Conservation (phyloP, 2,113 vertebrate species). For the Hystrix brachyura region DNA sequence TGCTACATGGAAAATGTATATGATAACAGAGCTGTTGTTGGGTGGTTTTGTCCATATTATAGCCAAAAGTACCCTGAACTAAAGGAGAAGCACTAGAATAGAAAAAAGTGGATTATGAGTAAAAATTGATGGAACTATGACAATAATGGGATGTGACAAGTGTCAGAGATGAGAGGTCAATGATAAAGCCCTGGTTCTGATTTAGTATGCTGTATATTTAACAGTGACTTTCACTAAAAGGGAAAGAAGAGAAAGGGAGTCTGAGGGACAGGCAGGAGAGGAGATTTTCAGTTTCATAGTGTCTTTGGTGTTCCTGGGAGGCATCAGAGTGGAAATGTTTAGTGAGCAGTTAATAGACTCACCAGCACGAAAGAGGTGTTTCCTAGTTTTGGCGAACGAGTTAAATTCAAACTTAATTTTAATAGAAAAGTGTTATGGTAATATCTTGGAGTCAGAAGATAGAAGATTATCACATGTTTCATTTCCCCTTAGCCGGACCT, state of each 20-base stretch:
- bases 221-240: neutral
- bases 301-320: neutral
- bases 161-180: neutral
- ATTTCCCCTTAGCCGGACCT: neutral
- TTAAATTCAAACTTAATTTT: slow-evolving; percentile 16
- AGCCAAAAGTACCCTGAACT: neutral
- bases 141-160: neutral
- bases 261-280: neutral
- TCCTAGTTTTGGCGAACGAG: neutral
- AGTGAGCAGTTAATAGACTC: neutral
- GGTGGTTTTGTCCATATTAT: neutral
- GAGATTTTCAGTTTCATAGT: neutral
- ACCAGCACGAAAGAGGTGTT: neutral
- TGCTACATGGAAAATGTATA: neutral
- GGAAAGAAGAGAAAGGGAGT: neutral
- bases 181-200: neutral
- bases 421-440: neutral
- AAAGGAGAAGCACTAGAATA: neutral
- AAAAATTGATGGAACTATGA: neutral
- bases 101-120: neutral
- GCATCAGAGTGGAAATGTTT: neutral
- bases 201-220: neutral
- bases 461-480: neutral
- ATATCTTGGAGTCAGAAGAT: neutral
- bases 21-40: neutral